Base-by-base conservation (phyloP, 2,113 vertebrate genomes). In the Hoplias malabaricus region DNA sequence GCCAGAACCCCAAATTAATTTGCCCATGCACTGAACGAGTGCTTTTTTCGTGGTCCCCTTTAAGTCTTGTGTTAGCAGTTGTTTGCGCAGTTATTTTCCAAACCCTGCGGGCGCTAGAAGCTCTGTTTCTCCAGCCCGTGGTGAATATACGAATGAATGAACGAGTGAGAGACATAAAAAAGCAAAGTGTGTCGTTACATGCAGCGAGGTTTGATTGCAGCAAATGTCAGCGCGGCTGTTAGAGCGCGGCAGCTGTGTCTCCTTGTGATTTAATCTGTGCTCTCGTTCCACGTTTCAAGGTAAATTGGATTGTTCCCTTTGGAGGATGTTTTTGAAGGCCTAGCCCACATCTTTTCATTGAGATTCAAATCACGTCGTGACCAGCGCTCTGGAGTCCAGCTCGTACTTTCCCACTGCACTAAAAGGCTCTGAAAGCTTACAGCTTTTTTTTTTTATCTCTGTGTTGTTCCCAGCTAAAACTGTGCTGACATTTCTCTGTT, bases 301-400 rank as follows among this genome's bases (percentile, higher is more conserved):
- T 77, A 43, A 77, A 68, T 68, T 36, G 8, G 63, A 68, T 13
- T 14, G 36, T 77, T 57, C 48, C 36, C 74, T 43, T 56, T 68
- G 29, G 50, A 43, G 11, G 50, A 57, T 7, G 38, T 36, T 68
- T n/a, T 57, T 43, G n/a, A 12, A 57, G 29, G 63, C 34, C 63
- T 11, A 33, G 50, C 34, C 63, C 36, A 57, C 63, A 59, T 76
- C 36, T 31, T 76, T 76, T 57, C 63, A 76, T 57, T 77, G 63
- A 68, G 34, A 77, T 77, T 77, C 74, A 57, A 68, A 67, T 68
- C 63, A 77, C 36, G 63, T 77, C 27, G 63, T 68, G 74, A 68
- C 74, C 21, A 50, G n/a, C 50, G 54, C 48, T 76, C 27, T 23
- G 68, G 73, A 42, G 57, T 53, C 43, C 19, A 5, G 73, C 38